Percentiles rank a stretch among this genome's conserved stretches.
These are phyloP conservation scores for Caretta caretta DNA, from an alignment of 2,113 vertebrate genomes.

Conservation along the genomic window DNA sequence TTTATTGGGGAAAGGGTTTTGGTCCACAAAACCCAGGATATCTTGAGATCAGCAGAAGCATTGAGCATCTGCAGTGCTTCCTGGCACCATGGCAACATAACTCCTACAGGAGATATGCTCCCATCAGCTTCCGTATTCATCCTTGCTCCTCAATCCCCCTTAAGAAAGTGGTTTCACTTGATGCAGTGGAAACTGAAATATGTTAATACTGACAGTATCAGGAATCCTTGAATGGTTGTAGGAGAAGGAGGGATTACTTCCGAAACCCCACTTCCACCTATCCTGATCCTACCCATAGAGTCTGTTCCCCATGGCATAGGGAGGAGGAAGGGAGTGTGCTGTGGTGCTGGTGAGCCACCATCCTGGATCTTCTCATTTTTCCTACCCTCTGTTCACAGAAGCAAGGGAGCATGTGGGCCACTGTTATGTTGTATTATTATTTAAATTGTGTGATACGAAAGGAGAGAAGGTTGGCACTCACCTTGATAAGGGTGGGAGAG, in stretches of 20 bases:
- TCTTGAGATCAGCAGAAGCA: conserved; percentile 1
- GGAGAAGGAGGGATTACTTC: not conserved
- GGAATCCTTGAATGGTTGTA: not conserved
- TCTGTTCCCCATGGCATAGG: not conserved
- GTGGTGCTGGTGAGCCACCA: not conserved
- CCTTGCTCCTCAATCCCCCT: not conserved
- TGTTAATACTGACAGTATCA: not conserved
- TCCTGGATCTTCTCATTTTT: not conserved
- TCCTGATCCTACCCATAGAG: not conserved
- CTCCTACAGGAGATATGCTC: not conserved
- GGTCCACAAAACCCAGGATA: not conserved
- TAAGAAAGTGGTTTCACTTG: not conserved
- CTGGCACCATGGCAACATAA: not conserved
- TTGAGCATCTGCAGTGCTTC: fast-evolving
- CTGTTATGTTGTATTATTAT: not conserved
- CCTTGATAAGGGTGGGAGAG: not conserved
- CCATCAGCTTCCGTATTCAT: not conserved
- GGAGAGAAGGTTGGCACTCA: not conserved
- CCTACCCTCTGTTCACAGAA: not conserved
- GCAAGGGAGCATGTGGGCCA: not conserved
- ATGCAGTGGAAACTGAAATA: not conserved
- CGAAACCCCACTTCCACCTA: not conserved
- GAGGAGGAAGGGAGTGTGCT: not conserved
- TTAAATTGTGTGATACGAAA: not conserved
- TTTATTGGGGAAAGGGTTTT: not conserved